phyloP scores from a whole-genome alignment of 2,113 vertebrate species.

The Rhynchomys soricoides region DNA sequence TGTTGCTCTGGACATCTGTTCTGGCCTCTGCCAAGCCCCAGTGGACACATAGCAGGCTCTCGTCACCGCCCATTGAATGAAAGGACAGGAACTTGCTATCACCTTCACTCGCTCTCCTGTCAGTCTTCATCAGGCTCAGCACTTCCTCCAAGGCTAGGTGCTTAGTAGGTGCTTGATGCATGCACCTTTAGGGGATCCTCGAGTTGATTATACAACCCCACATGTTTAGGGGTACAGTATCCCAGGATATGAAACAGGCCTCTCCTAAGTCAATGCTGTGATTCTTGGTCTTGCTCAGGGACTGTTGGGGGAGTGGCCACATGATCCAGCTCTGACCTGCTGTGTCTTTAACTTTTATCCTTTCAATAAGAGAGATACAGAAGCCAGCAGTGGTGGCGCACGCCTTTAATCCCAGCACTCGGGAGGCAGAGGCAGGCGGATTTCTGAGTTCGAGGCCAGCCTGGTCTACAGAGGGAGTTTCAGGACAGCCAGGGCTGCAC shows the following conservation, averaged over 20 bases:
- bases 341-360: not conserved
- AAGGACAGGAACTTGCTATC: not conserved
- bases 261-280: not conserved
- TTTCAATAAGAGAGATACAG: not conserved
- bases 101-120: not conserved
- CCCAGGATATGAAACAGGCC: not conserved
- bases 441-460: no score
- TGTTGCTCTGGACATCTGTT: not conserved
- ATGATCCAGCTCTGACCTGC: not conserved
- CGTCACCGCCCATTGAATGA: not conserved
- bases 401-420: no score
- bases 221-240: not conserved
- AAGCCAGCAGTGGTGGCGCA: no score
- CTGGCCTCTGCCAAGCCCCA: no score
- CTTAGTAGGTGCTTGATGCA: not conserved
- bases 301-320: not conserved
- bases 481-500: no score
- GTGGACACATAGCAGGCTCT: rapidly evolving
- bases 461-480: no score
- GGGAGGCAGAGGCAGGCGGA: no score
- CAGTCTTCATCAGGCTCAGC: not conserved
- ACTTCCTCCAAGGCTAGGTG: not conserved
- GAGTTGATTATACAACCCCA: not conserved
- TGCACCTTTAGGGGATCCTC: not conserved
- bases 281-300: not conserved